Base-by-base conservation (phyloP, 2,888 invertebrate genomes). In the Xanthorhoe designata region DNA sequence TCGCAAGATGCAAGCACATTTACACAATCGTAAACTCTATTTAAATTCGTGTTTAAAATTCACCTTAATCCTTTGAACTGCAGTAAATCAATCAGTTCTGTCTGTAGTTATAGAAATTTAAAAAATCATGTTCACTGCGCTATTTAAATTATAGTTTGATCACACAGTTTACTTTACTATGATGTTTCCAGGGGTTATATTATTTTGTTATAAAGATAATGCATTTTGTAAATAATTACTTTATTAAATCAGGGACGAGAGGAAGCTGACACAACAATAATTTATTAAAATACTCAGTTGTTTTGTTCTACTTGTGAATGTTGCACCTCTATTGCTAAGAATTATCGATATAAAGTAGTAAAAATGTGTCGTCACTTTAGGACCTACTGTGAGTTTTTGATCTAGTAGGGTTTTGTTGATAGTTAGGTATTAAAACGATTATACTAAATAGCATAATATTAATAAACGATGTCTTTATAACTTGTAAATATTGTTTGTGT, bases 181-280 rank as follows among this genome's bases (percentile, higher is more conserved):
- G 17, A 8, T 47, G 13, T 38, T 53, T 52, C 29, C 38, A 15
- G 24, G 51, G 47, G 18, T 29, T 45, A 10, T 72, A 73, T 82
- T 78, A 75, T 72, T 77, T 56, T 70, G 73, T 81, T 84, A 83
- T 86, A 85, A 86, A 82, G 86, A 85, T 83, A 83, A 81, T 90
- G 91, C 91, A 92, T 92, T 92, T 91, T 92, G 90, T 91, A 92
- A 91, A 92, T 92, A 92, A 90, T 88, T 80, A 79, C 79, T 79
- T 79, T 77, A 77, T 78, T 80, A 79, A 76, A 81, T 85, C 80
- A 79, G 79, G 81, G 81, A 76, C 80, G 76, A 82, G 83, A 84
- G 83, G 83, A 87, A 88, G 87, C 79, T 86, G 82, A 80, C 85
- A 85, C 84, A 87, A 65, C 38, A 58, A 62, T 76, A 90, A 92